phyloP scores from a whole-genome alignment of 2,797 vertebrate genomes.

The Xerus rutilus region DNA sequence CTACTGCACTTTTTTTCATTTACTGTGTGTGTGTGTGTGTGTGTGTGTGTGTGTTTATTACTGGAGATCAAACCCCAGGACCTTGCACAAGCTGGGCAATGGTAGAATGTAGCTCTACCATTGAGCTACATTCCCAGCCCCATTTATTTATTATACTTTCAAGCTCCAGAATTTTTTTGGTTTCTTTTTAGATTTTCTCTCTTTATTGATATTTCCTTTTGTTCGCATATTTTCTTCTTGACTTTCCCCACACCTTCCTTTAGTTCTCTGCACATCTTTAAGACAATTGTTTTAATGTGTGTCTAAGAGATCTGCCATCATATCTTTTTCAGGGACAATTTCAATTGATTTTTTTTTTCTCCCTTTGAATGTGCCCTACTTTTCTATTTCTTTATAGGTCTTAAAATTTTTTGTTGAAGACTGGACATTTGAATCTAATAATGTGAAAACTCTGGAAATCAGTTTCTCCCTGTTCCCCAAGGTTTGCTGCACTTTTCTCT shows the following conservation, averaged over 20 bases:
- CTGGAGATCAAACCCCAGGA: too few relatives aligned
- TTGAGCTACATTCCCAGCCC: too few relatives aligned
- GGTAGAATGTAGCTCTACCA: too few relatives aligned
- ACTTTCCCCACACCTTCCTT: not conserved
- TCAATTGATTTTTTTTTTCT: not conserved
- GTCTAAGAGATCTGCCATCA: not conserved
- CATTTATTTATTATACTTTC: not conserved
- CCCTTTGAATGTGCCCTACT: not conserved
- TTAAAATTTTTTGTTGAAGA: not conserved
- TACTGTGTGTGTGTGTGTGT: too few relatives aligned
- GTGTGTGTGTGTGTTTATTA: too few relatives aligned
- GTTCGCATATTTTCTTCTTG: not conserved
- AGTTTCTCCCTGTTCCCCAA: not conserved
- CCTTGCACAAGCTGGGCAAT: too few relatives aligned
- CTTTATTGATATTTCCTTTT: not conserved
- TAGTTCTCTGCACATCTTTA: not conserved
- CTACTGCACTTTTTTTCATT: too few relatives aligned
- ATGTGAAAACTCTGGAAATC: not conserved
- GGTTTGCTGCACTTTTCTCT: not conserved
- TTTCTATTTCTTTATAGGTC: not conserved
- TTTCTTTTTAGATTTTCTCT: not conserved
- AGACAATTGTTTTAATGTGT: not conserved
- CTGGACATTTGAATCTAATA: not conserved
- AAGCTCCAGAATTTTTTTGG: not conserved
- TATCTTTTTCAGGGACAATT: not conserved